Evolutionary conservation across 2,888 invertebrate species (phyloP).

Genomic region (Cheilosia vulpina): DNA sequence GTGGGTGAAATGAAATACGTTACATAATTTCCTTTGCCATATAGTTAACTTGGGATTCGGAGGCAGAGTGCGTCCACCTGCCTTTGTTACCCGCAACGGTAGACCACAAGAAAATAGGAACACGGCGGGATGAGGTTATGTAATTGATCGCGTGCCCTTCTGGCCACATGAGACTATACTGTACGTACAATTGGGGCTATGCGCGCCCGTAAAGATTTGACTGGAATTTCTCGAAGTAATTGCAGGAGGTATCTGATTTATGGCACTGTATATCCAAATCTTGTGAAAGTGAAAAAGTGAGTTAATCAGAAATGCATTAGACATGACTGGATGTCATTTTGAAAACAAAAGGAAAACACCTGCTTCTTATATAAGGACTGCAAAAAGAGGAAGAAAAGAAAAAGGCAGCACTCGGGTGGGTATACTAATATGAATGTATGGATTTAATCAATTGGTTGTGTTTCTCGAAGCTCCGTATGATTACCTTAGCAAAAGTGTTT

Average conservation of each 20-base stretch:
- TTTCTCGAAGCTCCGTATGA: too few species aligned
- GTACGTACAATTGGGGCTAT: conserved; percentile 11
- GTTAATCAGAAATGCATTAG: conserved; percentile 43
- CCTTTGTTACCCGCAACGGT: conserved; percentile 38
- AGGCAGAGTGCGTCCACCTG: conserved; percentile 62
- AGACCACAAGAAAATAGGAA: conserved; percentile 58
- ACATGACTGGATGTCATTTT: conserved; percentile 3
- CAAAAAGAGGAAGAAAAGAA: neutral
- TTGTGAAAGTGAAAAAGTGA: conserved; percentile 52
- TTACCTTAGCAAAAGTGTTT: too few species aligned
- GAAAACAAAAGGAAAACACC: conserved; percentile 31
- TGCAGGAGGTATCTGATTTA: conserved; percentile 51
- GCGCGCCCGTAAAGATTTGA: conserved; percentile 45
- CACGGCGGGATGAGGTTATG: conserved; percentile 60
- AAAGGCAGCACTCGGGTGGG: neutral
- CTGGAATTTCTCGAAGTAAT: conserved; percentile 22
- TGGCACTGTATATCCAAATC: conserved; percentile 25
- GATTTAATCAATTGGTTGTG: neutral
- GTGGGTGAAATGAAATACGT: conserved; percentile 63
- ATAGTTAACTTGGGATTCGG: conserved; percentile 30
- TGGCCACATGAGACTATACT: conserved; percentile 46
- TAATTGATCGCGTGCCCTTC: conserved; percentile 69
- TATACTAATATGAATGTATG: neutral
- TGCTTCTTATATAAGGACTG: conserved; percentile 43
- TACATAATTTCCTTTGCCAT: conserved; percentile 58